These are phyloP conservation scores for Tachysurus vachellii DNA, from an alignment of 2,113 vertebrate species.

Conservation along the genomic window DNA sequence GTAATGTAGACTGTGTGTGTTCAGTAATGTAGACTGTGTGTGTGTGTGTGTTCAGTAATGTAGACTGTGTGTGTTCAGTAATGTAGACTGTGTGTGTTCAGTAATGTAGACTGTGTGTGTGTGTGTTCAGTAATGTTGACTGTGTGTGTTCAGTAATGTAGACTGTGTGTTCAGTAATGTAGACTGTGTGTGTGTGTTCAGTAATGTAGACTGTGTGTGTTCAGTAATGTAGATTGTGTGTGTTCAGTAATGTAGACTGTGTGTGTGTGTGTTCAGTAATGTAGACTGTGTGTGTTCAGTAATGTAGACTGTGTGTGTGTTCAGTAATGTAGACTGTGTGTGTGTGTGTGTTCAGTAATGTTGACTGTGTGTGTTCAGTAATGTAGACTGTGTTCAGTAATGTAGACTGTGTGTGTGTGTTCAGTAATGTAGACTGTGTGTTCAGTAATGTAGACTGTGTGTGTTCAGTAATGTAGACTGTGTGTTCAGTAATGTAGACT, in stretches of 20 bases:
- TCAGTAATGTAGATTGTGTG: neutral
- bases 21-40: too few species aligned
- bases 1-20: neutral
- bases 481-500: too few species aligned
- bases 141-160: too few species aligned
- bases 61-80: too few species aligned
- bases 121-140: neutral
- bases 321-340: neutral
- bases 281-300: neutral
- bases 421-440: neutral
- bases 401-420: neutral
- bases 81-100: neutral
- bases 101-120: neutral
- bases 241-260: neutral
- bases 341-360: neutral
- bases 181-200: neutral
- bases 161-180: neutral
- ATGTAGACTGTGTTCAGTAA: neutral
- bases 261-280: neutral
- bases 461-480: too few species aligned
- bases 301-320: neutral
- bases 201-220: neutral
- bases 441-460: neutral
- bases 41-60: neutral
- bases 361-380: neutral